Conservation (phyloP, 1,140 invertebrate genomes). For the Panagrolaimus sp. region DNA sequence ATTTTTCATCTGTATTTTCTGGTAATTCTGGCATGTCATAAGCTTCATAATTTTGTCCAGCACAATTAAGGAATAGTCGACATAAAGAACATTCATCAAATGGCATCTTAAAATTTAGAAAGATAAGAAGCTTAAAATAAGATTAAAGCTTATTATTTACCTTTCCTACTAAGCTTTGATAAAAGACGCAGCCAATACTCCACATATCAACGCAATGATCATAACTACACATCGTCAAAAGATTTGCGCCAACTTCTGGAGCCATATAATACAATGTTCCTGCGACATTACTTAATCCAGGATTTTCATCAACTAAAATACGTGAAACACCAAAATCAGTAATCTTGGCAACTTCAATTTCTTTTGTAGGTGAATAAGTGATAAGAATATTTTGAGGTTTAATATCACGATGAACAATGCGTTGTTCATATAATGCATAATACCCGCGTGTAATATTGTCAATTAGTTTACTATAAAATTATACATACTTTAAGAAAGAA, state of each 20-base stretch:
- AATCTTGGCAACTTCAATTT: slow-evolving; percentile 45
- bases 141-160: slow-evolving; percentile 24
- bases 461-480: slow-evolving; percentile 5
- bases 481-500: no score
- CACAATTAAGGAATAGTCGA: slow-evolving; percentile 50
- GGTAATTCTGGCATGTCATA: slow-evolving; percentile 49
- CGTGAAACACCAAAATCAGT: slow-evolving; percentile 54
- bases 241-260: slow-evolving; percentile 53
- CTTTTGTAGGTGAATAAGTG: slow-evolving; percentile 15
- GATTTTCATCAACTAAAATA: slow-evolving; percentile 36
- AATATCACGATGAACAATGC: slow-evolving; percentile 56
- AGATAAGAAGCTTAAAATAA: slow-evolving; percentile 18
- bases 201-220: slow-evolving; percentile 52
- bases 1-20: slow-evolving; percentile 29
- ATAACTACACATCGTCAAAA: slow-evolving; percentile 43
- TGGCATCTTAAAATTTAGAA: slow-evolving; percentile 35
- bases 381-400: slow-evolving; percentile 56
- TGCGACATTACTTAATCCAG: slow-evolving; percentile 50
- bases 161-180: slow-evolving; percentile 48
- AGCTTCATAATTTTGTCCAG: slow-evolving; percentile 50
- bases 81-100: slow-evolving; percentile 51
- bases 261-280: slow-evolving; percentile 54
- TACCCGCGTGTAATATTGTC: slow-evolving; percentile 52
- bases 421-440: slow-evolving; percentile 44
- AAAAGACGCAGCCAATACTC: slow-evolving; percentile 52